A percentile compares a stretch with the other conserved stretches of the same genome.
phyloP scores from a whole-genome alignment of 2,888 invertebrate genomes.

The Candidula unifasciata region DNA sequence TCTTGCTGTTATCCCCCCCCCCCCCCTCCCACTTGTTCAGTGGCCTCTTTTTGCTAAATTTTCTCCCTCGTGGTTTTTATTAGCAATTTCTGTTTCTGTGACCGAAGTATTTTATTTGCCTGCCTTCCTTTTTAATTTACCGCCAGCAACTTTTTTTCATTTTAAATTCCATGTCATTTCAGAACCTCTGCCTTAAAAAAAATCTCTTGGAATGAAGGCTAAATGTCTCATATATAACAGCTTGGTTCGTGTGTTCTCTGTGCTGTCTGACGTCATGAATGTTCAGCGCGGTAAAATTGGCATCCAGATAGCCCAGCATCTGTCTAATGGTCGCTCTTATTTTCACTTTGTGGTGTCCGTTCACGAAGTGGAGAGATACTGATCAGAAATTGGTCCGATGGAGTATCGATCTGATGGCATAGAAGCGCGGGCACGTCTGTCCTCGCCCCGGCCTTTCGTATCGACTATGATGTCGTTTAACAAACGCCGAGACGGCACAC shows the following conservation, averaged over 20 bases:
- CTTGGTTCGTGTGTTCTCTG: neutral
- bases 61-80: too few species aligned
- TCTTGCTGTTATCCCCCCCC: too few species aligned
- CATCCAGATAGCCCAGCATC: neutral
- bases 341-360: neutral
- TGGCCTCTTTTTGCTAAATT: too few species aligned
- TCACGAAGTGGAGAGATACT: constrained; percentile 3
- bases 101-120: too few species aligned
- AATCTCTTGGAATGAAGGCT: too few species aligned
- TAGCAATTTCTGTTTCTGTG: too few species aligned
- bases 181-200: too few species aligned
- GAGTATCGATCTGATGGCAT: constrained; percentile 1
- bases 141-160: too few species aligned
- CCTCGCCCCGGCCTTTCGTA: neutral
- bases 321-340: neutral
- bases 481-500: neutral
- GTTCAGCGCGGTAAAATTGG: neutral
- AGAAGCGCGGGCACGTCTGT: neutral
- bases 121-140: too few species aligned
- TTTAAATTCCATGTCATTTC: too few species aligned
- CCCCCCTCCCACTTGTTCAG: too few species aligned
- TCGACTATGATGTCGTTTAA: neutral
- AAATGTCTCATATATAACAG: too few species aligned
- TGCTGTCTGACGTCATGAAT: neutral
- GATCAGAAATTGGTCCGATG: constrained; percentile 18